Evolutionary conservation across 2,113 vertebrate genomes (phyloP), one percentile per base, ranked within the genome.

Genomic region (Corydoras sp.): DNA sequence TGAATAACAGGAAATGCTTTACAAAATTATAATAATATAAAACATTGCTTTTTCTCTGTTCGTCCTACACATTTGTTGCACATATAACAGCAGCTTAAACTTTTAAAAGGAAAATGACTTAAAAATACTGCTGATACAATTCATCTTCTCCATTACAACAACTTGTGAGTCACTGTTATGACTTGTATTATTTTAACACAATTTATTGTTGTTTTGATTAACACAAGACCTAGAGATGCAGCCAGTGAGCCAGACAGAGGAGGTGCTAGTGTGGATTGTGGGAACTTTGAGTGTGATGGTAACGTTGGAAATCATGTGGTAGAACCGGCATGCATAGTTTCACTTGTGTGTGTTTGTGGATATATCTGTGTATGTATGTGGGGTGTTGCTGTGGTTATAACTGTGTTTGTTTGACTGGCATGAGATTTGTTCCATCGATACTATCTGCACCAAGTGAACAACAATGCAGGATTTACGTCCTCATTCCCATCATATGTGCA

Each of bases 311-410:
- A 56, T 56, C 15, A 14, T 56, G 54, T n/a, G 14, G 14, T 15
- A n/a, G n/a, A 56, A 56, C 6, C 54, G 14, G 54, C 54, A 56
- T 56, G 13, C 54, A n/a, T 56, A 56, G 54, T 56, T n/a, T 56
- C 13, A 56, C 54, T 11, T 15, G 35, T n/a, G 54, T 14, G 54
- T 53, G 10, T 14, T 13, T 53, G 10, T 56, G 54, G n/a, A n/a
- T 56, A n/a, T 56, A n/a, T 56, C 12, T 56, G 54, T 56, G 54
- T 56, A n/a, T 56, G 54, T 56, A n/a, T 56, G 54, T n/a, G 54
- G 13, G 13, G 12, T n/a, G 54, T n/a, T 56, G 7, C 54, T 56
- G 14, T 56, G 54, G 54, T 15, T 56, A 56, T 56, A n/a, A 56
- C 14, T 55, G 3, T 56, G 54, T 56, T 56, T 56, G 14, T 53